Evolutionary conservation across 2,797 vertebrate genomes (phyloP), one percentile per base, ranked within the genome.

Genomic region (Pitangus sulphuratus): DNA sequence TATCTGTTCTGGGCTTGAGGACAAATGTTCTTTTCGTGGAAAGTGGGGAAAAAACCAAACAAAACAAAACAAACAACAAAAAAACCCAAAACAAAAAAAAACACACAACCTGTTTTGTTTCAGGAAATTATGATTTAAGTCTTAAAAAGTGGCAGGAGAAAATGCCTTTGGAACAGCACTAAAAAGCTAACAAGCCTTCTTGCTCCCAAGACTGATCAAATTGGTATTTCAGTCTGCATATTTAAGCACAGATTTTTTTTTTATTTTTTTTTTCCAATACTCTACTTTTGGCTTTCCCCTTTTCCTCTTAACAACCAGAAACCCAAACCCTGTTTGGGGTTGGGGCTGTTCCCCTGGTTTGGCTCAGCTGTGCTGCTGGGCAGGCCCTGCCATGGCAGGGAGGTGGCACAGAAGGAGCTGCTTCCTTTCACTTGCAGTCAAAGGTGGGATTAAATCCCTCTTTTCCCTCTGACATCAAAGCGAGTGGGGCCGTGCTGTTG

Each of bases 381-480:
- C 70, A 45, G 62, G 51, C 51, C 33, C 66, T 89, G 76, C 75
- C 8, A 0, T 48, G 50, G 69, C 47, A 26, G 44, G 0, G 14
- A 17, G 42, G 54, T 5, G 6, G 30, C 17, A 19, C 48, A 64
- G 72, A 64, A 81, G 37, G 58, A 78, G 44, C 65, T 72, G 72
- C 15, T 79, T 91, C 76, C 75, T 84, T 84, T 40, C 37, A 4
- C 65, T 75, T 47, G 24, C 75, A 75, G 47, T 68, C 87, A 75
- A 60, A 86, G 66, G 84, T 93, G 77, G 91, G 70, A 39, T 64
- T 81, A 89, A 86, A 82, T 81, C 89, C 65, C 25, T 76, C 60
- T 83, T 47, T 72, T 87, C 70, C 54, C 13, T 87, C n/a, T 31
- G 50, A 76, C 58, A 28, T 89, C 89, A 92, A 74, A 94, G 87